Base-by-base conservation (phyloP, 2,113 vertebrate genomes). In the Daubentonia madagascariensis region DNA sequence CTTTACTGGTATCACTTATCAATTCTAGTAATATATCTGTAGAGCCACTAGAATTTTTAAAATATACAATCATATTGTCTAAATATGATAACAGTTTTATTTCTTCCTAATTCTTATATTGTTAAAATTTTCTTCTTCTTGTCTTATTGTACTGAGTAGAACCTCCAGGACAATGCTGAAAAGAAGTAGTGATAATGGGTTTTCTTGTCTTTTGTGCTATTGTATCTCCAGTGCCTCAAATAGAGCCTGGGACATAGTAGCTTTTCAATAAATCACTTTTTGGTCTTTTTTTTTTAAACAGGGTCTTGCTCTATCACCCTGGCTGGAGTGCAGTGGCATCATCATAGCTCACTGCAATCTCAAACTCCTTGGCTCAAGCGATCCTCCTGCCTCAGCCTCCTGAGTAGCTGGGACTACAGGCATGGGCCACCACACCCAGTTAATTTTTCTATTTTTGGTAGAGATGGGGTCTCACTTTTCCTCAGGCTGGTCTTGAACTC, bases 21-120 rank as follows among this genome's bases (percentile, higher is more conserved):
- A 92, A 92, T 84, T 88, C 59, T 92, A 83, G 48, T 76, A 83
- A 78, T 63, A 35, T 30, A 95, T 28, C n/a, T 79, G 43, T 83
- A 81, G 37, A 59, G 43, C 68, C 17, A 68, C 32, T 76, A 43
- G 48, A 37, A 81, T 94, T 88, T 92, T 48, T 3, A 67, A 92
- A 79, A 80, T 89, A 85, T 17, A 65, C 10, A 95, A 30, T 85
- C 68, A 72, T 72, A 48, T 84, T 65, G 48, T 63, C 70, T 85
- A 92, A 84, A 84, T 84, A 57, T 88, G 70, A 50, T 50, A 80
- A 67, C 14, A 68, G 20, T 48, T 97, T 85, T 92, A 76, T 54
- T 91, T 81, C 63, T 92, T 72, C 40, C 28, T 22, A 50, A 14
- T 65, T 95, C 73, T 93, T 73, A 37, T 8, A 63, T 25, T 43